Conservation (phyloP, 2,113 vertebrate species). For the Zosterops borbonicus region DNA sequence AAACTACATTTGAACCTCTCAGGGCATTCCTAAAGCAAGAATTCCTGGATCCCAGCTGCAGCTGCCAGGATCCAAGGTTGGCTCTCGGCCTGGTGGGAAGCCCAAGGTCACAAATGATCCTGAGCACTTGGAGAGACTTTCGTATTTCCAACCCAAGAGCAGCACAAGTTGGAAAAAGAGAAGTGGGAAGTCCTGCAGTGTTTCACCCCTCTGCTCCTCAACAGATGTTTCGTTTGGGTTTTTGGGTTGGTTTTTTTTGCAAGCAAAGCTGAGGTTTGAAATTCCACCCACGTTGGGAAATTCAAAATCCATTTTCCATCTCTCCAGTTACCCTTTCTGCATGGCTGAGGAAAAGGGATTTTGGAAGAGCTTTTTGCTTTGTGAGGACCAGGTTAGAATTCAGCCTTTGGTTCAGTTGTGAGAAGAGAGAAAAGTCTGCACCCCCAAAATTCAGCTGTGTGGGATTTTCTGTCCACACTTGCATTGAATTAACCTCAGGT, state of each 20-base stretch:
- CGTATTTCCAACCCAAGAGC: background rate
- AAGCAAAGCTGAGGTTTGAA: background rate
- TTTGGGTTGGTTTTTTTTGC: background rate
- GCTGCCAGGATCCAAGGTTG: background rate
- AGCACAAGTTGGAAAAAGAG: background rate
- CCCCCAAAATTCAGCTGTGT: background rate
- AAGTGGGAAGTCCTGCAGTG: background rate
- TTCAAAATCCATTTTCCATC: background rate
- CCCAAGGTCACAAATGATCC: background rate
- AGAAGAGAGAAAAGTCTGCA: background rate
- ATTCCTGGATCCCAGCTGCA: background rate
- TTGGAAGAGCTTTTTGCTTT: background rate
- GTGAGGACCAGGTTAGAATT: background rate
- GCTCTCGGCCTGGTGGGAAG: background rate
- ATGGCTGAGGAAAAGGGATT: background rate
- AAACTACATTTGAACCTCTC: no score
- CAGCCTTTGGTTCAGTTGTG: background rate
- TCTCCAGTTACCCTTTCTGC: background rate
- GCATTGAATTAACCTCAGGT: background rate
- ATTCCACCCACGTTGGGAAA: background rate
- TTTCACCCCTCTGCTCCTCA: background rate
- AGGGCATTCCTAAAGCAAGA: background rate
- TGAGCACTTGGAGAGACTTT: rapidly evolving
- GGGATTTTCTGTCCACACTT: background rate
- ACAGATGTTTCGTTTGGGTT: background rate